Conservation (phyloP, 2,113 vertebrate species). For the Saguinus imperator region DNA sequence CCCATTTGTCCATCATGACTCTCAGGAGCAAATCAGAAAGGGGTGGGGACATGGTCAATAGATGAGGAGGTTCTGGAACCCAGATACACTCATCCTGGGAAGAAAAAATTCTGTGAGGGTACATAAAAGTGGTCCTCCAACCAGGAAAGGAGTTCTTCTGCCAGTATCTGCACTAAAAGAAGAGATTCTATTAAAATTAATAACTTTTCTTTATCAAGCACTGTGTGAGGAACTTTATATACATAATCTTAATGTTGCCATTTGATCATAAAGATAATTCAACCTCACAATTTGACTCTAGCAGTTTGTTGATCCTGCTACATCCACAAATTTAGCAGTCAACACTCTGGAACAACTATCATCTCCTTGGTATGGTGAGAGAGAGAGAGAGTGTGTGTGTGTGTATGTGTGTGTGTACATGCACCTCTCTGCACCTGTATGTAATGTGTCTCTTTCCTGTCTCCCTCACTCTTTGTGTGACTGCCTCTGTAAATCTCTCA, state of each 20-base stretch:
- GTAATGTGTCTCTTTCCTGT: not conserved
- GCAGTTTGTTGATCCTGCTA: not conserved
- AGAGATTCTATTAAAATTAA: not conserved
- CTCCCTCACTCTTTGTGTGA: not conserved
- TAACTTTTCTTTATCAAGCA: not conserved
- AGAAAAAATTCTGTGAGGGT: not conserved
- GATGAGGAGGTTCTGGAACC: not conserved
- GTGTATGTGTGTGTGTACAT: rapidly evolving
- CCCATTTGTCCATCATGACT: not conserved
- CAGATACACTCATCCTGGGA: no score
- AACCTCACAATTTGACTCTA: not conserved
- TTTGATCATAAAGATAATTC: not conserved
- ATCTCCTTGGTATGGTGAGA: not conserved
- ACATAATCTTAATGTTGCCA: not conserved
- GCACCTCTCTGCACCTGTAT: not conserved
- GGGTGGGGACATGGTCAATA: not conserved
- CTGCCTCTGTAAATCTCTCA: not conserved
- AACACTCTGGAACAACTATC: not conserved
- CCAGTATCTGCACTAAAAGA: not conserved
- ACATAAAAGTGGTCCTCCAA: not conserved
- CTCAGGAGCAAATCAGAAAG: not conserved
- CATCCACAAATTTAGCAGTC: not conserved
- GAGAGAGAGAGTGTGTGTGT: no score
- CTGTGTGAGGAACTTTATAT: not conserved
- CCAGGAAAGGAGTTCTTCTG: not conserved